Base-by-base conservation (phyloP, 1,140 invertebrate genomes). In the Pseudomyrmex concolor region DNA sequence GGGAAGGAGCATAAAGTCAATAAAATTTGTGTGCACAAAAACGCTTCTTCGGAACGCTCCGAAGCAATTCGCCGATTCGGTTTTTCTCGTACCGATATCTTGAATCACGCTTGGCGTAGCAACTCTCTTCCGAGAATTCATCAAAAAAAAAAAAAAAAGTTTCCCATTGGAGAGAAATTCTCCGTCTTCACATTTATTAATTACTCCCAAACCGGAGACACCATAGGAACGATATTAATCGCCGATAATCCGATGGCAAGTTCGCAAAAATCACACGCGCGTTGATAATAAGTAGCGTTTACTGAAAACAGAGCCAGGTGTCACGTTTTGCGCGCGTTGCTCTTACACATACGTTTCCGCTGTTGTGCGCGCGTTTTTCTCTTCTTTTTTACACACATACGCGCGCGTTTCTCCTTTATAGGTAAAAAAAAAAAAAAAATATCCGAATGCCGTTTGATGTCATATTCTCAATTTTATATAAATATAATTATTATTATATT, bases 1-100 rank as follows among this genome's bases (percentile, higher is more conserved):
- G 48, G 70, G 22, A n/a, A 54, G 13, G 66, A 76, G 57, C 63
- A 67, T 51, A 45, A 80, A 57, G 66, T 70, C 48, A 67, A 76
- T 73, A 19, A 57, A 64, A 86, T 83, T 83, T 22, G 74, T 15
- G 57, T 71, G 82, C 72, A 80, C 59, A 87, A 72, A 34, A 34
- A 86, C 19, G 50, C 59, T 59, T 81, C 81, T 74, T 74, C 54
- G 43, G 9, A 70, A 19, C 54, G 43, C 51, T 71, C 4, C 12
- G 19, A 80, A 80, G 66, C 13, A 59, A 80, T 34, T 59, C 15
- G 43, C n/a, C 54, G 66, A 5, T 68, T 59, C 67, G 51, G 45
- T 59, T 50, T 34, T 34, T 78, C 4, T 70, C 51, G 63, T 72
- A 45, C 45, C 13, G 77, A 72, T 34, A 34, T 73, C 45, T 57